Evolutionary conservation across 2,113 vertebrate genomes (phyloP).

Genomic region (Macroglossus sobrinus): DNA sequence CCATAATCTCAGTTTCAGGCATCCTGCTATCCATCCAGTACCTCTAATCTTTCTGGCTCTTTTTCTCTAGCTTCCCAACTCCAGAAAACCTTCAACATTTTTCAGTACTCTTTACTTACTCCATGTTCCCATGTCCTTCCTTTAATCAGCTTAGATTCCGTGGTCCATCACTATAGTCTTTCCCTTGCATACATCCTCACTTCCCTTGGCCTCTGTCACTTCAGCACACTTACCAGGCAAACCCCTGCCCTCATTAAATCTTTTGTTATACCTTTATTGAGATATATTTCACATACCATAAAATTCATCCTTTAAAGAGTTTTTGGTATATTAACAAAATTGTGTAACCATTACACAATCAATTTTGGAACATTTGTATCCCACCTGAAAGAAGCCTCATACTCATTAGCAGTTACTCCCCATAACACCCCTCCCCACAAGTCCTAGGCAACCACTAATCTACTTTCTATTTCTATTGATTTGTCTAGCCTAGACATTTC

Average conservation of each 20-base stretch:
- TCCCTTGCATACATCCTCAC: not conserved
- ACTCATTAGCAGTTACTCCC: not conserved
- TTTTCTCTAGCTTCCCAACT: not conserved
- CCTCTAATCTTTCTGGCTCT: not conserved
- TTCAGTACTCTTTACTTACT: not conserved
- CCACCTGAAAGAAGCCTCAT: not conserved
- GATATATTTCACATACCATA: not conserved
- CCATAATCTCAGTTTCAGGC: not conserved
- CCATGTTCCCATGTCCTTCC: not conserved
- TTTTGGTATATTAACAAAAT: not conserved
- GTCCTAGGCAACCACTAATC: not conserved
- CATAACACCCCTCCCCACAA: not conserved
- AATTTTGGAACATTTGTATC: conserved; percentile 2
- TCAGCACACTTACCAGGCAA: not conserved
- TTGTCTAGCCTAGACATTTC: not conserved
- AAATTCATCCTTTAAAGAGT: not conserved
- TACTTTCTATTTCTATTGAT: not conserved
- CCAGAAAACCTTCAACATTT: not conserved
- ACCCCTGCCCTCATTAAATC: not conserved
- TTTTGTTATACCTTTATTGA: conserved; percentile 22
- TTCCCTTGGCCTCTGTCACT: not conserved
- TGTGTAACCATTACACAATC: not conserved
- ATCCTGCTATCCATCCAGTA: not conserved
- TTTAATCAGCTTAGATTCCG: not conserved
- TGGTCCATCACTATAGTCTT: not conserved